phyloP scores from a whole-genome alignment of 2,113 vertebrate species.

The Cathartes aura region DNA sequence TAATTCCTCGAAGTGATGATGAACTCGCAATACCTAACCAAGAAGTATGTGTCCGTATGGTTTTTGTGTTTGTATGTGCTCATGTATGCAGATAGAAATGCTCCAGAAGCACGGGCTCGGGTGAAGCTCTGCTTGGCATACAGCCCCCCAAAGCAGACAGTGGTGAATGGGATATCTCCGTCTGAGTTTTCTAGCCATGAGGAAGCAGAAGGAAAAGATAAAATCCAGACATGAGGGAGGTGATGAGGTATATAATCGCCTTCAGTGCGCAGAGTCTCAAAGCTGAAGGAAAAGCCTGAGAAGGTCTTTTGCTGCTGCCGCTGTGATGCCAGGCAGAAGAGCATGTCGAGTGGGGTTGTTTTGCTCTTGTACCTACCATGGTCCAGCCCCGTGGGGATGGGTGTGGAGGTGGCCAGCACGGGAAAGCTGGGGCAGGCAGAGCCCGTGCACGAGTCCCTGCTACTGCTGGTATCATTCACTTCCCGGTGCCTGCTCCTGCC shows the following conservation, averaged over 20 bases:
- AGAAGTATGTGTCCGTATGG: fast-evolving
- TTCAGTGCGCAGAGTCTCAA: background rate
- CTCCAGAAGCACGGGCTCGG: fast-evolving
- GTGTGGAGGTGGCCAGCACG: fast-evolving
- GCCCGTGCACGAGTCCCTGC: background rate
- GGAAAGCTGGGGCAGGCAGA: background rate
- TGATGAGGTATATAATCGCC: background rate
- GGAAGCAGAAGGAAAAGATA: background rate
- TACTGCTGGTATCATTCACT: fast-evolving
- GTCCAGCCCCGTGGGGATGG: background rate
- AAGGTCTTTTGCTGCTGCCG: background rate
- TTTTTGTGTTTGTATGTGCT: background rate
- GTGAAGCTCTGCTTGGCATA: background rate
- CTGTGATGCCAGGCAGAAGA: background rate
- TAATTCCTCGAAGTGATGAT: background rate
- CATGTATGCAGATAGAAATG: background rate
- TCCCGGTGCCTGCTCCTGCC: background rate
- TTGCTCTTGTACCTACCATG: background rate
- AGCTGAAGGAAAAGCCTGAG: background rate
- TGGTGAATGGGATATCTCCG: background rate
- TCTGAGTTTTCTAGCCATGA: background rate
- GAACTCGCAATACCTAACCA: background rate
- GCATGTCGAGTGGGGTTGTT: fast-evolving
- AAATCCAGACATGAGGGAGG: background rate
- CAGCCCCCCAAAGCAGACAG: background rate